phyloP scores from a whole-genome alignment of 64 coral and sea anemone species.

The Acropora tenuis region DNA sequence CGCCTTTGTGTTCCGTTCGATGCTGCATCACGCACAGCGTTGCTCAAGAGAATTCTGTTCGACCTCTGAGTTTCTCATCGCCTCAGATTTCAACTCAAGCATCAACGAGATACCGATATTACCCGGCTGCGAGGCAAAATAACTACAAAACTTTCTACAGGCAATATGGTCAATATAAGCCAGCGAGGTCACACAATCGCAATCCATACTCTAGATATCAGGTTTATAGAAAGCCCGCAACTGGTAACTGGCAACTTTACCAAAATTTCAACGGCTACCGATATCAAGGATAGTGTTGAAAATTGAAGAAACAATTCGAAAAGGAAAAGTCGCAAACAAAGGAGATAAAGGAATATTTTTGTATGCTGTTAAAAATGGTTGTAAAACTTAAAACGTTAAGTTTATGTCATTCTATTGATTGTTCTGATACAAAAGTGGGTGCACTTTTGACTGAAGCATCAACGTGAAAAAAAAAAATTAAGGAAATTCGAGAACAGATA shows the following conservation, averaged over 20 bases:
- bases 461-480: too few relatives aligned
- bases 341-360: too few relatives aligned
- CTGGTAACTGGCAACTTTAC: background rate
- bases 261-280: slow-evolving; percentile 8
- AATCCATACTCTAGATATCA: slow-evolving; percentile 15
- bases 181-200: slow-evolving; percentile 2
- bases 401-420: too few relatives aligned
- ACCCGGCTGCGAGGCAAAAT: slow-evolving; percentile 11
- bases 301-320: too few relatives aligned
- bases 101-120: slow-evolving; percentile 10
- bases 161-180: slow-evolving; percentile 4
- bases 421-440: too few relatives aligned
- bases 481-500: too few relatives aligned
- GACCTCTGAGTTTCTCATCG: slow-evolving; percentile 5
- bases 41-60: background rate
- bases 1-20: slow-evolving; percentile 59
- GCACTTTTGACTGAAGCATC: too few relatives aligned
- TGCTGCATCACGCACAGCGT: slow-evolving; percentile 31
- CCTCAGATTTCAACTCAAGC: background rate
- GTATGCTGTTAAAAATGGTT: too few relatives aligned
- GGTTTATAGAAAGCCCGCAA: background rate
- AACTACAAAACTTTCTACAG: slow-evolving; percentile 30
- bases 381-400: too few relatives aligned
- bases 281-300: slow-evolving; percentile 20
- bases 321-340: too few relatives aligned